Evolutionary conservation across 2,888 invertebrate species (phyloP), one percentile per base, ranked within the genome.

Genomic region (Dasysyrphus tricinctus): DNA sequence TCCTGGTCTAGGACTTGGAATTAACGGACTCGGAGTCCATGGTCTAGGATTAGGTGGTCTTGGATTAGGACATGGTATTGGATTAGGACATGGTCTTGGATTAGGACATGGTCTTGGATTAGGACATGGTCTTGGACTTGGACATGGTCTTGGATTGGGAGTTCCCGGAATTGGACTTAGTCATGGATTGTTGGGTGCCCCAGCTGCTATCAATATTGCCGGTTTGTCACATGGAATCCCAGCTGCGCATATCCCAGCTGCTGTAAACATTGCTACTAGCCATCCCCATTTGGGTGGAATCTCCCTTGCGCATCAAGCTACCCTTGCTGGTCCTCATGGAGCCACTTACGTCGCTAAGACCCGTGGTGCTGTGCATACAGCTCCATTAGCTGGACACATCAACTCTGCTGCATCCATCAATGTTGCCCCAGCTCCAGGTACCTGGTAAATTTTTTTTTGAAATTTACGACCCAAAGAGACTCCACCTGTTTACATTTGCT

Each of bases 291-390:
- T 72, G 54, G 70, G 70, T 44, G 84, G 73, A 9, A 69, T 80
- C 49, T 59, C 85, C 57, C 8, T 93, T 92, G 80, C 89, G 83
- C 76, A 92, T 90, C 16, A 92, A 92, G 32, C 93, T 90, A 51
- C 90, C 88, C 39, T 85, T 29, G 24, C 93, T 90, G 65, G 90
- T 87, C 90, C 92, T 91, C 91, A 88, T 84, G 90, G 90, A 72
- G 91, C 91, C n/a, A 89, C 89, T 61, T 91, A 91, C 51, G 91
- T 91, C 54, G 91, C 91, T 29, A 90, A 91, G 88, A 91, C 90
- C 34, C 91, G 91, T 69, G 91, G 91, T 47, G 91, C 91, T 51
- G 82, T 91, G 4, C 91, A 91, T 88, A 91, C 91, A 14, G 91
- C 91, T 59, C 91, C 91, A 42, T 88, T 91, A 78, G 80, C 91